phyloP scores from a whole-genome alignment of 1,140 invertebrate genomes.

The Glossosoma conforme region DNA sequence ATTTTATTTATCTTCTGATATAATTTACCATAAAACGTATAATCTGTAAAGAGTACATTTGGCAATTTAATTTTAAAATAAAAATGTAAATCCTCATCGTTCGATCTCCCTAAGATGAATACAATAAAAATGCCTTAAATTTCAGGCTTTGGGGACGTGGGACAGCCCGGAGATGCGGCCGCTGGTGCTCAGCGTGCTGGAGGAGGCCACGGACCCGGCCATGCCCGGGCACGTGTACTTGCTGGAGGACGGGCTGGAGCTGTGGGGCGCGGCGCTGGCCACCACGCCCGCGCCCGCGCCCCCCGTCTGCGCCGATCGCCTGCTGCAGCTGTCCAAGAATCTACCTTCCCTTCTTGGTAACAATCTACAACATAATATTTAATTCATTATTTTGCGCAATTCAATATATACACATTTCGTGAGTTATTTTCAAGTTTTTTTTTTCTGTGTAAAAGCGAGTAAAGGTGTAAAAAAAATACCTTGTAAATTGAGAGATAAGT shows the following conservation, averaged over 20 bases:
- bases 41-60: too few relatives aligned
- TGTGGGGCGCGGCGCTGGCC: conserved; percentile 83
- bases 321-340: conserved; percentile 72
- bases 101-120: too few relatives aligned
- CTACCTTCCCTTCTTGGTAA: conserved; percentile 72
- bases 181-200: conserved; percentile 51
- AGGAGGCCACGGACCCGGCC: conserved; percentile 72
- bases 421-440: too few relatives aligned
- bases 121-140: too few relatives aligned
- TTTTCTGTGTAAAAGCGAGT: too few relatives aligned
- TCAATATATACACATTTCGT: too few relatives aligned
- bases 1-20: too few relatives aligned
- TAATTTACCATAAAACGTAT: too few relatives aligned
- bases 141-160: conserved; percentile 42
- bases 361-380: too few relatives aligned
- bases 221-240: conserved; percentile 82
- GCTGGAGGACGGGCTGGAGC: conserved; percentile 84
- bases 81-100: too few relatives aligned
- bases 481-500: not conserved
- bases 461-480: not conserved
- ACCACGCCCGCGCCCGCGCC: conserved; percentile 63
- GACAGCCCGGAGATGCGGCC: conserved; percentile 21
- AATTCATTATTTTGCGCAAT: too few relatives aligned
- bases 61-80: too few relatives aligned
- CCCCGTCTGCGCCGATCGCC: conserved; percentile 43